Evolutionary conservation across 2,113 vertebrate species (phyloP), one percentile per base, ranked within the genome.

Genomic region (Calidris pugnax): DNA sequence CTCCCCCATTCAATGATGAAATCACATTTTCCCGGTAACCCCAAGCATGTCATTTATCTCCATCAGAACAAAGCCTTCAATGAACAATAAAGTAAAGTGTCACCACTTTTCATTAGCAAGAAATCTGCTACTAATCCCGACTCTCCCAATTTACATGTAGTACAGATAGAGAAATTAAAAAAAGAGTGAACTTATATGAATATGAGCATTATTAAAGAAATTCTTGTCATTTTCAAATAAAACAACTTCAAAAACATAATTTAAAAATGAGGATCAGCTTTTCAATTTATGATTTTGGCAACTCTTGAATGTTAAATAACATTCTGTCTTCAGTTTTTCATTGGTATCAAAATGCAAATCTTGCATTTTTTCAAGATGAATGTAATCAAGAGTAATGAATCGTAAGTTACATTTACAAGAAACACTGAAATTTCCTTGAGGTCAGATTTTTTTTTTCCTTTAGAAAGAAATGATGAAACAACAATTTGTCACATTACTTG

Each of bases 21-120:
- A 98, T 97, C 94, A 95, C 84, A 95, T 97, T 98, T 98, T 98
- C 97, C 98, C 66, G 69, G 85, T 98, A 98, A 97, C 95, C 83
- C 41, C 80, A 97, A 97, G 95, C 83, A 89, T 64, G 82, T 79
- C 67, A 97, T 98, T 97, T 96, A 95, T 98, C 97, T 98, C 93
- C 90, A 92, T 97, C 98, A 98, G 80, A 77, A 64, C 89, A 97
- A 98, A 98, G 84, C 67, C 78, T 43, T 95, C 96, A 78, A 43
- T 82, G 94, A 95, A 97, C 96, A 97, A 98, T 96, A 95, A 97
- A 98, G 94, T 88, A 96, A 95, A 97, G 95, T 94, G 96, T 95
- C 97, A 98, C 91, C 74, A 74, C 92, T 91, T 97, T 95, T 97
- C 95, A 96, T 96, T 98, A 97, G 96, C 94, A 92, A 97, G 45